Evolutionary conservation across 1,140 invertebrate species (phyloP).

Genomic region (Atta cephalotes): DNA sequence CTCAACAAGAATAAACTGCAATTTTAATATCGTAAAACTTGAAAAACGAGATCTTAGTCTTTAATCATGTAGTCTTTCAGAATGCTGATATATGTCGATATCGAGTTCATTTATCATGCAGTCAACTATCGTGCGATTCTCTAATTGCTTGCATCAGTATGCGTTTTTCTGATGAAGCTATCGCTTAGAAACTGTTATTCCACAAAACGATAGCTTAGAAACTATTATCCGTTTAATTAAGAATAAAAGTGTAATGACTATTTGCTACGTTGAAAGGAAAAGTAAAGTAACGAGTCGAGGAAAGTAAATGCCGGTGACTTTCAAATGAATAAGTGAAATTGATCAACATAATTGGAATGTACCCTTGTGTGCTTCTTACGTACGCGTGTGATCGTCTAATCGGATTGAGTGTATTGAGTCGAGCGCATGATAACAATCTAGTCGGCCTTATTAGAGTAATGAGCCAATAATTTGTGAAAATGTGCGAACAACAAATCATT

Average conservation of each 20-base stretch:
- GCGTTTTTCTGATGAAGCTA: background rate
- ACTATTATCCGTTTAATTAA: constrained; percentile 26
- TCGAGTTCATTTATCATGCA: background rate
- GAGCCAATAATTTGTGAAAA: background rate
- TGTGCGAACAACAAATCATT: constrained; percentile 12
- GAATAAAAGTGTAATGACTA: background rate
- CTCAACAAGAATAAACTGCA: background rate
- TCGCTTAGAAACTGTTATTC: constrained; percentile 3
- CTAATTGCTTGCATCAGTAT: background rate
- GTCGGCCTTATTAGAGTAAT: constrained; percentile 31
- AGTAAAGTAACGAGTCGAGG: background rate
- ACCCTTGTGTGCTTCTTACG: constrained; percentile 5
- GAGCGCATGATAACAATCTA: constrained; percentile 33
- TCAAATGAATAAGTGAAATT: constrained; percentile 54
- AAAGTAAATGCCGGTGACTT: constrained; percentile 28
- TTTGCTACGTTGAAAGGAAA: constrained; percentile 13
- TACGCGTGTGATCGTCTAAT: constrained; percentile 15
- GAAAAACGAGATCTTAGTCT: background rate
- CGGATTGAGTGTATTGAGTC: constrained; percentile 15
- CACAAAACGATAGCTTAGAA: constrained; percentile 1
- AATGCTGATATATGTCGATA: background rate
- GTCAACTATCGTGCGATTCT: background rate
- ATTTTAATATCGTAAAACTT: background rate
- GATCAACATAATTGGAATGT: constrained; percentile 52
- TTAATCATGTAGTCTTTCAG: background rate